phyloP scores from a whole-genome alignment of 2,888 invertebrate species.

The Papilio elwesi region DNA sequence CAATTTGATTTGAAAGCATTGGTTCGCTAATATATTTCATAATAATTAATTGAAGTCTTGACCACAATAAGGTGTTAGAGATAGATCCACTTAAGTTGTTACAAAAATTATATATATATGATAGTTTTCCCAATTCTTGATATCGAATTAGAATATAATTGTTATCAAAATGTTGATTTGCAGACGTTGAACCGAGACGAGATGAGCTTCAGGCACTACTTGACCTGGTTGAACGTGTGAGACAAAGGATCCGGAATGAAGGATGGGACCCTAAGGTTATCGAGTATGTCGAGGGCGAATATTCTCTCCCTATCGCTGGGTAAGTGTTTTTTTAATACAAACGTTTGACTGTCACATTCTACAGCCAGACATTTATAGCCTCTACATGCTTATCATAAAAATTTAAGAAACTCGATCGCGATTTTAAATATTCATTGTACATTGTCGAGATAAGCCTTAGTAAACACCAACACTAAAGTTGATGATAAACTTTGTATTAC shows the following conservation, averaged over 20 bases:
- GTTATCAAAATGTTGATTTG: neutral
- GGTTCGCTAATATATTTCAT: no score
- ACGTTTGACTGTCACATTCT: neutral
- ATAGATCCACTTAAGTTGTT: no score
- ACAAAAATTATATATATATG: neutral
- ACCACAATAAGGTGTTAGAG: no score
- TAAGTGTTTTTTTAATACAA: neutral
- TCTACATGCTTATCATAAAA: neutral
- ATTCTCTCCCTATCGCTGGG: slow-evolving; percentile 3
- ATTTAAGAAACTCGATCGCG: no score
- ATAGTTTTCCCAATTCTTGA: neutral
- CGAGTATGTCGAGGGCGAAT: neutral
- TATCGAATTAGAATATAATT: neutral
- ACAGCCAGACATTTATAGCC: neutral
- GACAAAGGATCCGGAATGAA: neutral
- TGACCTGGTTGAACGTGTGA: neutral
- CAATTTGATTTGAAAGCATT: no score
- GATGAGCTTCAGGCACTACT: neutral
- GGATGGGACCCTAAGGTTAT: neutral
- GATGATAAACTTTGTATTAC: neutral
- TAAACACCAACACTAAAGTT: neutral
- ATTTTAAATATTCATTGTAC: no score
- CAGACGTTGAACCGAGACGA: slow-evolving; percentile 13
- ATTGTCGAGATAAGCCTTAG: no score
- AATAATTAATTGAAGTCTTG: no score